Evolutionary conservation across 2,113 vertebrate genomes (phyloP), one percentile per base, ranked within the genome.

Genomic region (Hiodon tergisus): DNA sequence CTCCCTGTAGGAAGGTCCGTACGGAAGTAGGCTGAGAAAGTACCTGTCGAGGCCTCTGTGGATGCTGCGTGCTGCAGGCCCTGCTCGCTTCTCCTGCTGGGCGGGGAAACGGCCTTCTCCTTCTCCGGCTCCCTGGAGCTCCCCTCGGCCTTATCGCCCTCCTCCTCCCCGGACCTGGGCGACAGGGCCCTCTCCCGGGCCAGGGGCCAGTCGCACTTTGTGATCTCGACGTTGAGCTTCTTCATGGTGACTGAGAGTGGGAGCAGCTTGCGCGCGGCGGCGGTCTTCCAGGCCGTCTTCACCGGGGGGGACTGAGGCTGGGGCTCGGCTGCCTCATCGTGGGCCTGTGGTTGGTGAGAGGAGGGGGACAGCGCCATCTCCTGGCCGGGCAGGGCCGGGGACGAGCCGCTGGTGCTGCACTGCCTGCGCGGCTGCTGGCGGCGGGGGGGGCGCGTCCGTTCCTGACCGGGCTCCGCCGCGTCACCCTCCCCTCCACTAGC

Each of bases 211-310:
- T 91, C 97, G 73, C 96, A 98, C 80, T 99, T 98, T 2, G 96
- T 96, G 78, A 98, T 93, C 82, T 98, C 95, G 85, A 98, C 84
- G 62, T 93, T 94, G 47, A 95, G 93, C 83, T 94, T 97, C 91
- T 98, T 97, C 95, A 98, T 96, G 71, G 96, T 95, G 76, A 98
- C 93, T 0, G 96, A 98, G 3, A 96, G 93, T 2, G 97, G 97
- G 2, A 99, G 88, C 48, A 97, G 95, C 65, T 99, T 99, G 57
- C 96, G 89, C 0, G 97, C 97, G 0, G 96, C 97, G 0, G 97
- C 97, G 0, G 96, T 99, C 83, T 96, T 96, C 97, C 97, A 99
- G 0, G 96, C 91, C 0, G 91, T 93, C 84, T 95, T 93, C 58
- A 95, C 93, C 0, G 95, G 95, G 3, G 96, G 93, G 0, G 89